Evolutionary conservation across 2,113 vertebrate species (phyloP).

Genomic region (Neodontobutis hainanensis): DNA sequence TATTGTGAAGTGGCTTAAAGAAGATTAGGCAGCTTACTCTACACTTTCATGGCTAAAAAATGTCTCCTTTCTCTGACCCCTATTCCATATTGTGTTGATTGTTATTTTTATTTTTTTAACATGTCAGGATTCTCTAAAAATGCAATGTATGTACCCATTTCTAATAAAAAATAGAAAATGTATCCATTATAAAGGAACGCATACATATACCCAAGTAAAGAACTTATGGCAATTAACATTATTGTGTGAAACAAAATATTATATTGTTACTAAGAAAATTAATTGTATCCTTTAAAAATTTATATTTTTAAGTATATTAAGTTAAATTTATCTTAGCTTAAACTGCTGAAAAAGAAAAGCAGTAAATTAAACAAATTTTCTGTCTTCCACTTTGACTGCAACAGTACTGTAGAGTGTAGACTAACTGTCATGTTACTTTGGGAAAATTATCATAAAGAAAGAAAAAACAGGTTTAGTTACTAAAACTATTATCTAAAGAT

Average conservation of each 20-base stretch:
- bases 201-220: too few species aligned
- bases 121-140: constrained; percentile 15
- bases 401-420: not conserved
- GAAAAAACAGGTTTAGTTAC: not conserved
- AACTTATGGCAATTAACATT: not conserved
- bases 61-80: constrained; percentile 11
- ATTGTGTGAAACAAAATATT: too few species aligned
- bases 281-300: not conserved
- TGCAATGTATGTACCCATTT: not conserved
- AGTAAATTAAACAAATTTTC: not conserved
- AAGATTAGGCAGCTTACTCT: constrained; percentile 73
- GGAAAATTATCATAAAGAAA: not conserved
- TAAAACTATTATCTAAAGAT: not conserved
- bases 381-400: not conserved
- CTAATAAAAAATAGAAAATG: too few species aligned
- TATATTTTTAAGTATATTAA: too few species aligned
- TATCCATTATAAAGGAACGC: too few species aligned
- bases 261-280: not conserved
- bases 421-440: not conserved
- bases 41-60: constrained; percentile 60
- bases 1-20: constrained; percentile 69
- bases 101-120: not conserved
- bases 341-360: not conserved
- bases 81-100: constrained; percentile 4
- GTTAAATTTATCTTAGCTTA: not conserved